phyloP scores from a whole-genome alignment of 1,140 invertebrate species.

The Hyposmocoma kahamanoa region DNA sequence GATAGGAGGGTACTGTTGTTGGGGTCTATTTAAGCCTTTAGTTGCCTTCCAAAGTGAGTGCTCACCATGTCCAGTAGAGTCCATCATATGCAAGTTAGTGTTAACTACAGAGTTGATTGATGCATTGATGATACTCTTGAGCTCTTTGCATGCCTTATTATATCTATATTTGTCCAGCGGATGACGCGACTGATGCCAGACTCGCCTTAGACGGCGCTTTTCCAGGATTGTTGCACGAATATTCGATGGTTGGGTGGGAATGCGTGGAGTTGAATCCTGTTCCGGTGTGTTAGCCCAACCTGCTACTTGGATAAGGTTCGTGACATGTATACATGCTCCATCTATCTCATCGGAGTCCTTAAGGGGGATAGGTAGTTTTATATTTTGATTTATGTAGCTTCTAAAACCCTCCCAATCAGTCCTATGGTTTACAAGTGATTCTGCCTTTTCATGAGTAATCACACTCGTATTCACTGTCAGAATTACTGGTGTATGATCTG shows the following conservation, averaged over 20 bases:
- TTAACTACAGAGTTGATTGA: not conserved
- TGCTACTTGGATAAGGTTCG: too few relatives aligned
- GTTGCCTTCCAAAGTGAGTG: constrained; percentile 4
- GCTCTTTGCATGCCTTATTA: not conserved
- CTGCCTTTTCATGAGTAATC: not conserved
- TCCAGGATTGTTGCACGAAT: too few relatives aligned
- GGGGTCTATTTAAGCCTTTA: not conserved
- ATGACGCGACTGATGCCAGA: constrained; percentile 3
- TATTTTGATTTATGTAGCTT: not conserved
- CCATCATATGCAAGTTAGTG: not conserved
- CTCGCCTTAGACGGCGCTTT: constrained; percentile 4
- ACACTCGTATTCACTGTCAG: not conserved
- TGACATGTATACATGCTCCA: constrained; percentile 10
- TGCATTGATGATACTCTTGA: not conserved
- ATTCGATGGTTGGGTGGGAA: too few relatives aligned
- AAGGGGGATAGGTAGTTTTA: constrained; percentile 6
- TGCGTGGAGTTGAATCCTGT: too few relatives aligned
- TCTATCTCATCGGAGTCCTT: constrained; percentile 21
- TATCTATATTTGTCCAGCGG: constrained; percentile 1
- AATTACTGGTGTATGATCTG: not conserved
- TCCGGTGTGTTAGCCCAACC: too few relatives aligned
- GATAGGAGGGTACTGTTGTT: not conserved
- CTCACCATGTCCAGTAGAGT: not conserved
- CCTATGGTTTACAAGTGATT: not conserved
- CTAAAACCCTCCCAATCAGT: not conserved